Conservation (phyloP, 2,113 vertebrate genomes). For the Coregonus clupeaformis region DNA sequence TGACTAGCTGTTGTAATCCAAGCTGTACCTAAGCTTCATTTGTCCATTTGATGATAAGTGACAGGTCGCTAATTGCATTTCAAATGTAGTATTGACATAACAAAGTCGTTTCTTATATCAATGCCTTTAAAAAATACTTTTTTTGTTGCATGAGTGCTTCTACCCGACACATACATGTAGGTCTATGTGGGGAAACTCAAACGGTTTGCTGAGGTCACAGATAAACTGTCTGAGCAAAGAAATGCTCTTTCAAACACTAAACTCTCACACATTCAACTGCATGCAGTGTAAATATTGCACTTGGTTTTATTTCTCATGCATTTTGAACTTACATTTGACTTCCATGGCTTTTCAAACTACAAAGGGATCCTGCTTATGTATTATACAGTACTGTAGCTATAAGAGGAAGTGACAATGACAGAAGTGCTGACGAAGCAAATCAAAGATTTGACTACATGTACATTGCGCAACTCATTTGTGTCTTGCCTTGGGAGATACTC, state of each 20-base stretch:
- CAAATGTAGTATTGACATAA: constrained; percentile 7
- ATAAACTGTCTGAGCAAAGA: not conserved
- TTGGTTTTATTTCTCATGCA: not conserved
- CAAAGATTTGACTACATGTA: not conserved
- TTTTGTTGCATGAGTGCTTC: constrained; percentile 8
- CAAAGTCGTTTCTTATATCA: constrained; percentile 17
- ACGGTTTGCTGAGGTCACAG: not conserved
- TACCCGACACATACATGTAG: not conserved
- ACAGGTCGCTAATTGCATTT: constrained; percentile 2
- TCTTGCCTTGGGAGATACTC: too few species aligned
- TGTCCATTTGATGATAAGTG: not conserved
- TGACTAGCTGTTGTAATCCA: not conserved
- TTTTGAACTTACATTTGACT: constrained; percentile 8
- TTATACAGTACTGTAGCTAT: not conserved
- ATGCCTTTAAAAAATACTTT: not conserved
- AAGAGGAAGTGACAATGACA: not conserved
- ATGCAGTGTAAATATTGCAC: not conserved
- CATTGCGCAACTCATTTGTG: too few species aligned
- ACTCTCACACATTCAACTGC: not conserved
- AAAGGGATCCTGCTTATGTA: not conserved
- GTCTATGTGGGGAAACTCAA: not conserved
- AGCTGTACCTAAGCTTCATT: constrained; percentile 8
- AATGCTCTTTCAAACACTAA: not conserved
- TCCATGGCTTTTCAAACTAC: not conserved
- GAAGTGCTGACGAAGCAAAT: not conserved